phyloP scores from a whole-genome alignment of 2,888 invertebrate species.

The Elegia similella region DNA sequence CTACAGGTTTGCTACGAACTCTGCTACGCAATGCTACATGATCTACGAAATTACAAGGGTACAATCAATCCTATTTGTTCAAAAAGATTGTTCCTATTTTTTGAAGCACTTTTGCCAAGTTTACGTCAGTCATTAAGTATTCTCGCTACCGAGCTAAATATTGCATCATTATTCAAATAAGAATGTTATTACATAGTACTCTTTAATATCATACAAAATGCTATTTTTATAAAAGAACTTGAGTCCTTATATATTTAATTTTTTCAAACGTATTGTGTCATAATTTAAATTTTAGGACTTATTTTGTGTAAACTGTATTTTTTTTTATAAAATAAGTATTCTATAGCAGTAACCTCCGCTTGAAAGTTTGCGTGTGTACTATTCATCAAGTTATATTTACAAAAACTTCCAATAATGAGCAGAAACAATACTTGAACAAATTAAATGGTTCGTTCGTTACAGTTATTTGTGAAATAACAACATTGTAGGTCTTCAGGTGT shows the following conservation, averaged over 20 bases:
- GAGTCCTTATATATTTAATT: too few species aligned
- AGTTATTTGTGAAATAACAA: slow-evolving; percentile 20
- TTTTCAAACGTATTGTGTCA: too few species aligned
- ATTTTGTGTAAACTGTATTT: too few species aligned
- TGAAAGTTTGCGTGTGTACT: background rate
- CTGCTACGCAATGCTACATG: too few species aligned
- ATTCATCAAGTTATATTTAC: too few species aligned
- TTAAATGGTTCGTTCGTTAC: slow-evolving; percentile 6
- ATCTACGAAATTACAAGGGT: too few species aligned
- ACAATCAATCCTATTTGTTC: too few species aligned
- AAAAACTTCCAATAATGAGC: background rate
- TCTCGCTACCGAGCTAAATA: background rate
- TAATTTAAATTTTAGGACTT: too few species aligned
- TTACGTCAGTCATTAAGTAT: background rate
- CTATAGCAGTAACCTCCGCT: background rate
- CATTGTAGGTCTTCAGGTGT: slow-evolving; percentile 9
- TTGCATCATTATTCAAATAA: slow-evolving; percentile 1
- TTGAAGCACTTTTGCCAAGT: slow-evolving; percentile 5
- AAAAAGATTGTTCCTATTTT: too few species aligned
- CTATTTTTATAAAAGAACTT: too few species aligned
- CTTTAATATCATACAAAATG: background rate
- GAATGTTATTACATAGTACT: background rate
- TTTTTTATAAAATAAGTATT: background rate
- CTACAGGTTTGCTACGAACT: too few species aligned
- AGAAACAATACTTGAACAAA: background rate